Conservation (phyloP, 2,888 invertebrate genomes). For the Apodemia hepburni region DNA sequence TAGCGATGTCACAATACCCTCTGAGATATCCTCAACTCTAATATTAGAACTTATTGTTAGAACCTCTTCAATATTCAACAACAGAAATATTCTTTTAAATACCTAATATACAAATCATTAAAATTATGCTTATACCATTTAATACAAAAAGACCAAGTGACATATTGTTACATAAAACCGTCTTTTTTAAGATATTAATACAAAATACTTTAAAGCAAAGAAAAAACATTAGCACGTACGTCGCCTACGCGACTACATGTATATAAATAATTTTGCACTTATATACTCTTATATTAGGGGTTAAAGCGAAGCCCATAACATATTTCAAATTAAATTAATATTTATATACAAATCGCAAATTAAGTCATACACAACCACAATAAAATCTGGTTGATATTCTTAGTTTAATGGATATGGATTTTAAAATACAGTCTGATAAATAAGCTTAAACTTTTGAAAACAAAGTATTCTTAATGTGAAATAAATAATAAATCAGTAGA, state of each 20-base stretch:
- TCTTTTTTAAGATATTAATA: not conserved
- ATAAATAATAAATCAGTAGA: too few relatives aligned
- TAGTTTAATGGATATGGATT: not conserved
- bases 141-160: not conserved
- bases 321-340: not conserved
- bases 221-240: constrained; percentile 6
- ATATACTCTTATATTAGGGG: not conserved
- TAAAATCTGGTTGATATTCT: constrained; percentile 13
- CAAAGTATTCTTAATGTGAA: not conserved
- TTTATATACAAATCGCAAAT: constrained; percentile 9
- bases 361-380: constrained; percentile 7
- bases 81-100: constrained; percentile 10
- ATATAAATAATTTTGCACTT: not conserved
- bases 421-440: constrained; percentile 19
- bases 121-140: constrained; percentile 10
- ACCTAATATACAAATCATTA: constrained; percentile 6
- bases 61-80: constrained; percentile 11
- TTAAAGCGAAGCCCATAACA: constrained; percentile 4
- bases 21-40: not conserved
- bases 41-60: constrained; percentile 3
- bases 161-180: not conserved
- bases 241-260: not conserved
- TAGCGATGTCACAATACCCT: not conserved
- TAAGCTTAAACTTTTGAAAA: constrained; percentile 18
- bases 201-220: not conserved